Evolutionary conservation across 2,113 vertebrate genomes (phyloP), one percentile per base, ranked within the genome.

Genomic region (Sander vitreus): DNA sequence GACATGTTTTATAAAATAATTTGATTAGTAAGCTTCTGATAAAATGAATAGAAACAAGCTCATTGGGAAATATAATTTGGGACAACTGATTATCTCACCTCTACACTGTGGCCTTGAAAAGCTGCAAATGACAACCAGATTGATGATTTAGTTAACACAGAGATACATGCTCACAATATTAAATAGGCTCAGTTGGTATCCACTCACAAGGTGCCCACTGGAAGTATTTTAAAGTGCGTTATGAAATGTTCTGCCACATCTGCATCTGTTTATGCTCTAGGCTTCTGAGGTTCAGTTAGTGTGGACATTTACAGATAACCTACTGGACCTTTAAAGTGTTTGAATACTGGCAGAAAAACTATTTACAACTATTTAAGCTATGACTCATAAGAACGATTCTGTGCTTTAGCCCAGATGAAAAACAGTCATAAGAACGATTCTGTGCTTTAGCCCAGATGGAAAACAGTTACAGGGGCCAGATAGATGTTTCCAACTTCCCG

Each of bases 111-210:
- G 70, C 80, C 71, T 79, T 81, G 79, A 76, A 84, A 81, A 74
- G 75, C 68, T 69, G 66, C 16, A 69, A 73, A 81, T 80, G 80
- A 87, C 91, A 91, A 73, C 43, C 12, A 63, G 88, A 86, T 80
- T 77, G 85, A 93, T 86, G 83, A 83, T 85, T 85, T 72, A 76
- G 63, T 89, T 88, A 84, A 85, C 71, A 58, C 43, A 80, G 30
- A 67, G 63, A 78, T 55, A 50, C 75, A 63, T 60, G 55, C 36
- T 73, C 60, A 60, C 53, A 83, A 83, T 87, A 66, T 83, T 82
- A 81, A 91, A 87, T 3, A 86, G 58, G 55, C 25, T 70, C 64
- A 7, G 55, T 57, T 27, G 21, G 53, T 58, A 55, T 78, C 57
- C 51, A 69, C 67, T 67, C 80, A 66, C 11, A 86, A 68, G 53